Conservation (phyloP, 2,113 vertebrate species). For the Puma concolor region DNA sequence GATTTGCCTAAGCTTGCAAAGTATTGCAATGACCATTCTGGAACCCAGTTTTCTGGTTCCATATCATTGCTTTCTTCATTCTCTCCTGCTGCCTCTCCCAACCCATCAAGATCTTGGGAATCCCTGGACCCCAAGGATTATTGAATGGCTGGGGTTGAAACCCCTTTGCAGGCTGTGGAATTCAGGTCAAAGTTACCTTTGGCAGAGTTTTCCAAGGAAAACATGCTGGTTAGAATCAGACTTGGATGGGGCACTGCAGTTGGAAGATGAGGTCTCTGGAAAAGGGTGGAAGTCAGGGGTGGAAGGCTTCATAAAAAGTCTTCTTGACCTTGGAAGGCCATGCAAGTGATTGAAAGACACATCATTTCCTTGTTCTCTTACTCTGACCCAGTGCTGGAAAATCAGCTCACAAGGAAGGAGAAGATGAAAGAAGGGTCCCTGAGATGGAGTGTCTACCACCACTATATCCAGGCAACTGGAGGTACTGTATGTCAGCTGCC, state of each 20-base stretch:
- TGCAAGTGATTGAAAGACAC: too few species aligned
- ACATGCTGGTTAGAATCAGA: not conserved
- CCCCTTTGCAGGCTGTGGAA: not conserved
- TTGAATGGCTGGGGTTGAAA: not conserved
- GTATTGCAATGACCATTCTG: not conserved
- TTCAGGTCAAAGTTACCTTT: not conserved
- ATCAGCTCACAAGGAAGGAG: slow-evolving; percentile 57
- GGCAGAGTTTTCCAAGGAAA: not conserved
- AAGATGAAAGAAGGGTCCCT: slow-evolving; percentile 37
- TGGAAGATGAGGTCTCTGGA: not conserved
- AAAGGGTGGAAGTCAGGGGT: not conserved
- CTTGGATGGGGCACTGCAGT: not conserved
- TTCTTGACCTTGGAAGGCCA: too few species aligned
- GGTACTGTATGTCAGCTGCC: not conserved
- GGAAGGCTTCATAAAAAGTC: not conserved
- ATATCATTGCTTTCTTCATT: not conserved
- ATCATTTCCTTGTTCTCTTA: not conserved
- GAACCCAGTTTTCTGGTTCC: not conserved
- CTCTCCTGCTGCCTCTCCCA: not conserved
- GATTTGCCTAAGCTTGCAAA: not conserved
- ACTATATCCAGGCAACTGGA: slow-evolving; percentile 58
- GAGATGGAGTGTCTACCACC: slow-evolving; percentile 32
- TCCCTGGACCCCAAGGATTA: not conserved
- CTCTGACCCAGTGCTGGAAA: not conserved
- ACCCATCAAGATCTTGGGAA: not conserved